Base-by-base conservation (phyloP, 2,113 vertebrate genomes). In the Scartelaos histophorus region DNA sequence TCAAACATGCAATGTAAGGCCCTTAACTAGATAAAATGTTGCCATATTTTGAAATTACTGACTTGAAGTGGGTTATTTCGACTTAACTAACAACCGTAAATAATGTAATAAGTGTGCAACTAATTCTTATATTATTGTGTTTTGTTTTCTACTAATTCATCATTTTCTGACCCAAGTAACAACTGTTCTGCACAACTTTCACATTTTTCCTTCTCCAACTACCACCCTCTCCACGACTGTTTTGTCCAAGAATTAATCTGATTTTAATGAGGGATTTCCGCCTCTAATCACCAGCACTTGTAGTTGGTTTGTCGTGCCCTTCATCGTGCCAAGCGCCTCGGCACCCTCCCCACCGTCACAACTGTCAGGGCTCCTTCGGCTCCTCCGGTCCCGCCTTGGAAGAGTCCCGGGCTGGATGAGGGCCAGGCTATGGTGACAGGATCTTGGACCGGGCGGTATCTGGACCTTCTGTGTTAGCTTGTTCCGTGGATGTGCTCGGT, bases 201-300 rank as follows among this genome's bases (percentile, higher is more conserved):
- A 2, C 15, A 6, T 3, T n/a, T 7, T 56, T 56, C n/a, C 58
- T 70, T 70, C 38, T 6, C 71, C 60, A 79, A 83, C 83, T 75
- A 75, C 16, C 60, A 3, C 15, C 3, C 60, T 19, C 29, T 38
- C 29, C 19, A 17, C 24, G 15, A 11, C 34, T 7, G 34, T 34
- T 6, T 5, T 22, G 81, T 69, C 61, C 67, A 70, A 51, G 46
- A 71, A 79, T 87, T 81, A 54, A 83, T 88, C 78, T 74, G 61
- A 77, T 73, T 82, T 84, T 79, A 89, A 88, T 85, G 69, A 82
- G 80, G 71, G 74, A 83, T 86, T 86, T 85, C 85, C 77, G 78
- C 67, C 75, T 79, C 21, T 84, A 88, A 91, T 90, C 73, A 73
- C 77, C 71, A 54, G 73, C 72, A 78, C 79, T 83, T 79, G 82